A percentile compares a stretch with the other conserved stretches of the same genome.
Evolutionary conservation across 1,140 invertebrate genomes (phyloP).

Genomic region (Dreissena polymorpha): DNA sequence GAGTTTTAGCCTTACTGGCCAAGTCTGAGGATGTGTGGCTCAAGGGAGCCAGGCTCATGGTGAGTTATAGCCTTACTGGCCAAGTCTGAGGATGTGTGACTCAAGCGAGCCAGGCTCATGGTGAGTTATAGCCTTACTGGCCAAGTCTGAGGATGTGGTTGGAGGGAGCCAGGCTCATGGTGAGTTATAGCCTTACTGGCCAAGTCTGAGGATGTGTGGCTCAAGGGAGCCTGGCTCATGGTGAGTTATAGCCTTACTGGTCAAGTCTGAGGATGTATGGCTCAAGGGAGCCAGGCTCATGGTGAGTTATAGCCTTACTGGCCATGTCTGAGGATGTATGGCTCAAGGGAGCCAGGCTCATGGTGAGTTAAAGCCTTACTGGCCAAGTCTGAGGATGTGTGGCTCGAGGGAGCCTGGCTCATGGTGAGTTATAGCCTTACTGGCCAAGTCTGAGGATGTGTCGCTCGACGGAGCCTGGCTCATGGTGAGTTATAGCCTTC

Average conservation of each 20-base stretch:
- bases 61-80: conserved; percentile 49
- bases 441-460: too few relatives aligned
- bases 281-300: conserved; percentile 97
- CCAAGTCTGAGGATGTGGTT: too few relatives aligned
- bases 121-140: conserved; percentile 58
- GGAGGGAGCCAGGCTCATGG: conserved; percentile 96
- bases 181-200: conserved; percentile 49
- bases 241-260: conserved; percentile 58
- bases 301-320: conserved; percentile 62
- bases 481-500: conserved; percentile 81
- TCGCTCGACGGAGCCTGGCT: conserved; percentile 99
- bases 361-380: too few relatives aligned
- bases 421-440: too few relatives aligned
- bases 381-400: too few relatives aligned
- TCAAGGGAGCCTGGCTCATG: conserved; percentile 97
- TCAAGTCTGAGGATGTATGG: too few relatives aligned
- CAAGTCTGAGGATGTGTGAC: too few relatives aligned
- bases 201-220: too few relatives aligned
- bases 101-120: conserved; percentile 97
- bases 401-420: too few relatives aligned
- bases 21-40: too few relatives aligned
- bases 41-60: conserved; percentile 96
- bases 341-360: too few relatives aligned
- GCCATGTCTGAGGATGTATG: too few relatives aligned
- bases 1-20: conserved; percentile 9